Evolutionary conservation across 1,140 invertebrate species (phyloP).

Genomic region (Drosophila gunungcola): DNA sequence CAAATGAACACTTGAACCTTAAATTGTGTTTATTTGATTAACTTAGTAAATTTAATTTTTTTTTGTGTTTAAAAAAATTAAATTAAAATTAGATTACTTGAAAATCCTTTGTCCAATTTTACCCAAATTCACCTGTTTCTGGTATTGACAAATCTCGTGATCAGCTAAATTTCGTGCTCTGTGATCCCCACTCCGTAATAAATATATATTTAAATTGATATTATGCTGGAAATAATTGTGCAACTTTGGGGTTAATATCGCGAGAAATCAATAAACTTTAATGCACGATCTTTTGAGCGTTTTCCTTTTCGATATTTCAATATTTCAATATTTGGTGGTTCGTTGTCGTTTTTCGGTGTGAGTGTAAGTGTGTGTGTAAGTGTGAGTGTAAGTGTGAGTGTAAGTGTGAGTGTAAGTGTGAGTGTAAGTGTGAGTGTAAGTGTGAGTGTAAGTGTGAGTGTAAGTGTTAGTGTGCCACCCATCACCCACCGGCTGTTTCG

Average conservation of each 20-base stretch:
- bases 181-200: conserved; percentile 44
- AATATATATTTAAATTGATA: conserved; percentile 61
- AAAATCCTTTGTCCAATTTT: background rate
- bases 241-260: conserved; percentile 60
- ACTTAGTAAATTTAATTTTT: background rate
- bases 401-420: conserved; percentile 7
- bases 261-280: conserved; percentile 79
- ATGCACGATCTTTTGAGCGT: conserved; percentile 60
- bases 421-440: conserved; percentile 13
- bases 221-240: conserved; percentile 68
- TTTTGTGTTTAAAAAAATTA: background rate
- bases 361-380: background rate
- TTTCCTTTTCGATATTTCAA: conserved; percentile 71
- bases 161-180: conserved; percentile 20
- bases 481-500: conserved; percentile 61
- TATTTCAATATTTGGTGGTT: conserved; percentile 16
- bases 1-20: too few species aligned
- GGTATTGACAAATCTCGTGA: conserved; percentile 35
- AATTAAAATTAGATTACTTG: too few species aligned
- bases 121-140: conserved; percentile 12
- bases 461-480: conserved; percentile 24
- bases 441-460: conserved; percentile 13
- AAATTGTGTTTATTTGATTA: too few species aligned
- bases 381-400: conserved; percentile 7
- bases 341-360: conserved; percentile 4